phyloP scores from a whole-genome alignment of 2,113 vertebrate species.

The Phrynocephalus versicolor region DNA sequence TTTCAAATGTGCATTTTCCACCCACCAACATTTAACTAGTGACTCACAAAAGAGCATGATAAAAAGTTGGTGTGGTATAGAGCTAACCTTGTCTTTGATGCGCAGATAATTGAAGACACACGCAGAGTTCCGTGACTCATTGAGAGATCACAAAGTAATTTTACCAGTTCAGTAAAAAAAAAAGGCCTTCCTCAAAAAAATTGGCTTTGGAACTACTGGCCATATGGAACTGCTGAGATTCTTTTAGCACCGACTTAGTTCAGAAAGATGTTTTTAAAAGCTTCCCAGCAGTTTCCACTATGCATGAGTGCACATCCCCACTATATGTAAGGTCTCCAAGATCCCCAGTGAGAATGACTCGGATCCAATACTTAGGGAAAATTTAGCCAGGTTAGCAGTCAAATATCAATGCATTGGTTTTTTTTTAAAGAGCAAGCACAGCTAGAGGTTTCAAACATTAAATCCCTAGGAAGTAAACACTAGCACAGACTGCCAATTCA shows the following conservation, averaged over 20 bases:
- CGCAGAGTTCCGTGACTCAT: neutral
- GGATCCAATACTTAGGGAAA: neutral
- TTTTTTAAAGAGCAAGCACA: neutral
- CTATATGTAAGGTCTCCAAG: no score
- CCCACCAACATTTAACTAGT: neutral
- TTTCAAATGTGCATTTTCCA: neutral
- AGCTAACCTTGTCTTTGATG: neutral
- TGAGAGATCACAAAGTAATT: neutral
- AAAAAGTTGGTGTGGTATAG: neutral
- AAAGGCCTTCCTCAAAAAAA: neutral
- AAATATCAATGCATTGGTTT: neutral
- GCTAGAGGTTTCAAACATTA: neutral
- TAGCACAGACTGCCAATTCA: conserved; percentile 16
- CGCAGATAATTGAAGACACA: neutral
- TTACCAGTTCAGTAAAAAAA: neutral
- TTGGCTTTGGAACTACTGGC: conserved; percentile 1
- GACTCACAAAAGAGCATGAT: neutral
- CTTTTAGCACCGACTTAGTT: neutral
- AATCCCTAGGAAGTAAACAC: neutral
- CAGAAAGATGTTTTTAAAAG: neutral
- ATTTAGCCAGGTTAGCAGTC: neutral
- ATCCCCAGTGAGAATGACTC: neutral
- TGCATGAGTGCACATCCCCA: neutral
- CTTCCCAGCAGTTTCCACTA: neutral
- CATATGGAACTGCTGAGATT: neutral